Evolutionary conservation across 2,888 invertebrate species (phyloP), one percentile per base, ranked within the genome.

Genomic region (Netelia inedita): DNA sequence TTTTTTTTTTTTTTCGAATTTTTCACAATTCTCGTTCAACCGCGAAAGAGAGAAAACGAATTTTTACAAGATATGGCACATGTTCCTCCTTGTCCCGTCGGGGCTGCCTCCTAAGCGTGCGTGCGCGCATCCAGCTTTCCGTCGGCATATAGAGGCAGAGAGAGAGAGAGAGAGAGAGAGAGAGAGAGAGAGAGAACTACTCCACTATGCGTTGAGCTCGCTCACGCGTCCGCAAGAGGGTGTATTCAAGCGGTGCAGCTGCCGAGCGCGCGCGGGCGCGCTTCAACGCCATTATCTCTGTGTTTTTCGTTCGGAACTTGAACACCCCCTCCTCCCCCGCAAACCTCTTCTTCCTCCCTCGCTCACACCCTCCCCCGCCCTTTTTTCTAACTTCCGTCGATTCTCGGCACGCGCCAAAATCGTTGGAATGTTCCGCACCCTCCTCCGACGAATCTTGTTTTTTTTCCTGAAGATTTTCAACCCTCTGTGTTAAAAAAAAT

Each of bases 201-300:
- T 46, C 14, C 46, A 46, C 46, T 46, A 14, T 46, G 55, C 69
- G 6, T 61, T 41, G 65, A 61, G 41, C 81, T 81, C 73, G 65
- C 73, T 76, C 91, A 88, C 89, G 88, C 88, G 88, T 89, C 88
- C 88, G 87, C 86, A 86, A 84, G 87, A 89, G 89, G 78, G 75
- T 81, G 89, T 88, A 90, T 91, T 90, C 89, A 89, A 88, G 88
- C 87, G 72, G 83, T 87, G 91, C 91, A 92, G 91, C 92, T 92
- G 91, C 90, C 87, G 88, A 91, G 90, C 88, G 91, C 46, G 91
- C 43, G 43, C 41, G 41, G 41, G 41, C 46, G 46, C 88, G 88
- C 91, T 91, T 90, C 89, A 89, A 89, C 90, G 88, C 89, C 89
- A 91, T 91, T 91, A 91, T 91, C 89, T 90, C 87, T 88, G 89